Evolutionary conservation across 2,113 vertebrate species (phyloP).

Genomic region (Rhegmatorhina hoffmannsi): DNA sequence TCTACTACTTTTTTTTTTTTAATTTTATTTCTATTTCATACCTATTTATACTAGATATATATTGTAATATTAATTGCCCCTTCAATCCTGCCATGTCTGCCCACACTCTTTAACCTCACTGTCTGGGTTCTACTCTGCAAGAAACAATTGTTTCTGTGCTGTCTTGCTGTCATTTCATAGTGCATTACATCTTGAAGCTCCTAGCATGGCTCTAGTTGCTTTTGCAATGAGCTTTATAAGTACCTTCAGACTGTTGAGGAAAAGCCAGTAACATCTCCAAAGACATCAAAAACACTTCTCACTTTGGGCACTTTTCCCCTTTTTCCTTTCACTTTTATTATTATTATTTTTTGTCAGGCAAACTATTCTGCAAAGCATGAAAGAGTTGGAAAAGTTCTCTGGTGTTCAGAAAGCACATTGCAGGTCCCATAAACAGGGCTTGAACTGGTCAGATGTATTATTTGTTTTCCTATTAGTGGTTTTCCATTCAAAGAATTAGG

Average conservation of each 20-base stretch:
- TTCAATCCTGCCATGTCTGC: not conserved
- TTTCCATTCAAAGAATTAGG: not conserved
- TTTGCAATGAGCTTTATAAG: not conserved
- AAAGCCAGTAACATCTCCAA: not conserved
- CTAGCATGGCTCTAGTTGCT: not conserved
- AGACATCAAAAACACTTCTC: not conserved
- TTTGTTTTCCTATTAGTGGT: not conserved
- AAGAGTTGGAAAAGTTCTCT: not conserved
- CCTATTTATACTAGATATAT: not conserved
- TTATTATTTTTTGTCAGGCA: not conserved
- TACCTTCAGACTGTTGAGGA: not conserved
- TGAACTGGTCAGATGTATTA: not conserved
- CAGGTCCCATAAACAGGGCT: not conserved
- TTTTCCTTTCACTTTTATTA: not conserved
- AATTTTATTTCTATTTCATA: not conserved
- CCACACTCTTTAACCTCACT: not conserved
- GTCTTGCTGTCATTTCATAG: not conserved
- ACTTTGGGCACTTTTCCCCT: not conserved
- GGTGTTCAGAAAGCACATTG: not conserved
- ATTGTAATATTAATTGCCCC: not conserved
- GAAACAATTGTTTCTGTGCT: not conserved
- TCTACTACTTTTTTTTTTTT: not conserved
- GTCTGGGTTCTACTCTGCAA: not conserved
- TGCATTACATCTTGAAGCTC: not conserved
- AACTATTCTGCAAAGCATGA: not conserved